Base-by-base conservation (phyloP, 2,888 invertebrate genomes). In the Rhaphigaster nebulosa region DNA sequence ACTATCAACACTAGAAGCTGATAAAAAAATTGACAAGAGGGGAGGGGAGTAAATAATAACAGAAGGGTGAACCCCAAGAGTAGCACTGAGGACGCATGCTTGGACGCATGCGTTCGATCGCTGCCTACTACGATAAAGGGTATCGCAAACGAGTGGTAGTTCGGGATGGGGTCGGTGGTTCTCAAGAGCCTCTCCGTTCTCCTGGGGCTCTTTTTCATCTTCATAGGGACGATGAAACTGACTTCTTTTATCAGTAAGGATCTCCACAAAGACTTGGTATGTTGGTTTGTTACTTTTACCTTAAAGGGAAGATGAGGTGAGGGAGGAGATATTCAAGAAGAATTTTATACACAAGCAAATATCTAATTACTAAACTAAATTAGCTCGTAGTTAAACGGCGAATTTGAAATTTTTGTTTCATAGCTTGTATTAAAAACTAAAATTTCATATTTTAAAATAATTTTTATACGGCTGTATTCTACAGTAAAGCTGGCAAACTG, bases 251-350 rank as follows among this genome's bases (percentile, higher is more conserved):
- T 99, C 92, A 98, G 98, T 93, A 98, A 98, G 95, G 99, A 99
- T 94, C 95, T 99, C 92, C 98, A 99, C 94, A 98, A 98, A 95
- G 98, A 99, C 95, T 95, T 99, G 96, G 98, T 98, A 94, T 96
- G 97, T 94, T 34, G 10, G 20, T 29, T 38, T 38, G 34, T 18
- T 38, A 38, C 20, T 29, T 34, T 76, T 76, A 23, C 20, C 0
- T 38, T 76, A 20, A 38, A 38, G 6, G 34, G 38, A 15, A 18
- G 13, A 65, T 65, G 4, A 65, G 23, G 15, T 29, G 41, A 26
- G 56, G 1, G 45, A 13, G 41, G 45, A 26, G 84, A 34, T 1
- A n/a, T 26, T 10, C n/a, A 23, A 34, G 8, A 23, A 34, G 8
- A 29, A 76, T 65, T 65, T 34, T n/a, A 60, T 29, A 10, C 29